A percentile compares a stretch with the other conserved stretches of the same genome.
These are phyloP conservation scores for Ascidia mentula DNA, from an alignment of 23 tunicate species.

Conservation along the genomic window DNA sequence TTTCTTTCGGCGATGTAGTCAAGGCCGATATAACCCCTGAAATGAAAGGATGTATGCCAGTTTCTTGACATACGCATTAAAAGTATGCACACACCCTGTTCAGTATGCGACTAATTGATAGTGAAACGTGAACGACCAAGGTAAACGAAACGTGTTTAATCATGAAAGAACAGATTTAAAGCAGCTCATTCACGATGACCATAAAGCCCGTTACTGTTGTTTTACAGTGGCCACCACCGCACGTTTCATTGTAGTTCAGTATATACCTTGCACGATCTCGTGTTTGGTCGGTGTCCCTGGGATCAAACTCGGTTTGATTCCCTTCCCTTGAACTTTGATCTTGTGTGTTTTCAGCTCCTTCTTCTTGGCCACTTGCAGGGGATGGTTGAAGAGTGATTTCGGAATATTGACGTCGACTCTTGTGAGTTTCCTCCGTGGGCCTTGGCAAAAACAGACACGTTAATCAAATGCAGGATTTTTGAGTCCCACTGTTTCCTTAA, in stretches of 20 bases:
- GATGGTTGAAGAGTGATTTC: constrained; percentile 71
- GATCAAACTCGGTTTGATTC: background rate
- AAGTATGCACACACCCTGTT: too few species aligned
- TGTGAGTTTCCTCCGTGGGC: constrained; percentile 26
- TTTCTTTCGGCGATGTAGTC: background rate
- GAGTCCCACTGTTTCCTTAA: too few species aligned
- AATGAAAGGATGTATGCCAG: background rate
- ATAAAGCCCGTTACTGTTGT: too few species aligned
- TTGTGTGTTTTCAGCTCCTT: constrained; percentile 6
- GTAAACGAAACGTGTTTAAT: too few species aligned
- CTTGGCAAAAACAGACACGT: constrained; percentile 12
- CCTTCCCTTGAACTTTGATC: constrained; percentile 13
- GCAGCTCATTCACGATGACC: too few species aligned
- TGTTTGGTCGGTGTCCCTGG: constrained; percentile 13
- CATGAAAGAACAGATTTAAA: too few species aligned
- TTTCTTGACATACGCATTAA: too few species aligned
- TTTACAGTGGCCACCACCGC: background rate
- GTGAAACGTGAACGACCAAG: too few species aligned
- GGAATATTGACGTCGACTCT: constrained; percentile 63
- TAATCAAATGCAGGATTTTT: too few species aligned
- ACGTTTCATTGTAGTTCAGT: background rate
- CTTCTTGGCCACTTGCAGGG: constrained; percentile 8
- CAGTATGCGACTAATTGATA: too few species aligned
- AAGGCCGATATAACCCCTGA: background rate
- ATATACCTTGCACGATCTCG: background rate